Evolutionary conservation across 2,888 invertebrate genomes (phyloP).

Genomic region (Drepana falcataria): DNA sequence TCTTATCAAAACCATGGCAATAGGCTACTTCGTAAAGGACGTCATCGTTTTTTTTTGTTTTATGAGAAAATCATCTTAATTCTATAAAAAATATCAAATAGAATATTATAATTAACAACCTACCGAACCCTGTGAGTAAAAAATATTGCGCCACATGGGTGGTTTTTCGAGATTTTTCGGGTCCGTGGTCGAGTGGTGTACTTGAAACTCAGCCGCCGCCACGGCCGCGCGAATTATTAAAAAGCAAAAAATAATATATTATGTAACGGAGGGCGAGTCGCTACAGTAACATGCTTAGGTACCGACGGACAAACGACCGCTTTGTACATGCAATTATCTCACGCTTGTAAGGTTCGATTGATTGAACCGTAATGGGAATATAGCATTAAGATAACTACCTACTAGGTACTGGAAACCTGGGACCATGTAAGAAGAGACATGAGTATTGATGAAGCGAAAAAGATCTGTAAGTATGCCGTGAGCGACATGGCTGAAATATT

Average conservation of each 20-base stretch:
- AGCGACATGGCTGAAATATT: no score
- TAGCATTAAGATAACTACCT: background rate
- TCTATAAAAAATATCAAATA: background rate
- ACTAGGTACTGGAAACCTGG: no score
- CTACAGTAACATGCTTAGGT: constrained; percentile 46
- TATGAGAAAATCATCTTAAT: background rate
- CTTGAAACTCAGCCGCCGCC: constrained; percentile 49
- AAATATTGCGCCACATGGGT: constrained; percentile 60
- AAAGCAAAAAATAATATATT: constrained; percentile 63
- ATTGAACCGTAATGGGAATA: background rate
- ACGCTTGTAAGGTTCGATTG: background rate
- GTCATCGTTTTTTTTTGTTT: no score
- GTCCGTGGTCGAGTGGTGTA: constrained; percentile 67
- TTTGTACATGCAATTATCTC: constrained; percentile 15
- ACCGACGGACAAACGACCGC: constrained; percentile 30
- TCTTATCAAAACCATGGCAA: no score
- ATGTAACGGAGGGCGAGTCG: constrained; percentile 49
- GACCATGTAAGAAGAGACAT: no score
- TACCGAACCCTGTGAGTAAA: constrained; percentile 51
- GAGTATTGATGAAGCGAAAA: no score
- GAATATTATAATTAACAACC: constrained; percentile 10
- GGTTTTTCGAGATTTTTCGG: constrained; percentile 69
- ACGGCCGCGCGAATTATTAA: constrained; percentile 69
- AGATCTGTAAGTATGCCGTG: no score
- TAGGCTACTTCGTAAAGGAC: no score